Evolutionary conservation across 2,888 invertebrate species (phyloP).

Genomic region (Celastrina argiolus): DNA sequence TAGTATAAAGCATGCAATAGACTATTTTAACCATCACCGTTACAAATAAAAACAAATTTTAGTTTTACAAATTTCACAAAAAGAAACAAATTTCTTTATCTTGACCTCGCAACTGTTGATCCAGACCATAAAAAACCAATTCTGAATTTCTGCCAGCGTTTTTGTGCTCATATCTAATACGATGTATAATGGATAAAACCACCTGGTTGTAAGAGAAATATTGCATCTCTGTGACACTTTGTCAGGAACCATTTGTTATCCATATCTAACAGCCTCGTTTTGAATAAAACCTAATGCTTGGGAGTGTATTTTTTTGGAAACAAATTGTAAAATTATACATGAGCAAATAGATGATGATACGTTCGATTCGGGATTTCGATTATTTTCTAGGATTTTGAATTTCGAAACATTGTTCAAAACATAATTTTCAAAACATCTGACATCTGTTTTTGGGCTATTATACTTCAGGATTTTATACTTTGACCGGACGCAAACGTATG

Average conservation of each 20-base stretch:
- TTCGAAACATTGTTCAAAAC: constrained; percentile 29
- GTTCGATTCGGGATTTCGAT: constrained; percentile 25
- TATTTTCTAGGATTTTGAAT: constrained; percentile 12
- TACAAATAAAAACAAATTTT: not conserved
- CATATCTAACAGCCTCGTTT: constrained; percentile 45
- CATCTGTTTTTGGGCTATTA: constrained; percentile 37
- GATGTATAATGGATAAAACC: constrained; percentile 69
- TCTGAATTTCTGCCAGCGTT: constrained; percentile 38
- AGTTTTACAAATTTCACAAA: too few relatives aligned
- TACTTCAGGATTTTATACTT: constrained; percentile 45
- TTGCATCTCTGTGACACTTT: constrained; percentile 64
- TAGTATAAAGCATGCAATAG: too few relatives aligned
- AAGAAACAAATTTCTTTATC: constrained; percentile 3
- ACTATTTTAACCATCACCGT: not conserved
- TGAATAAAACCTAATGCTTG: constrained; percentile 63
- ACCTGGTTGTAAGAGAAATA: constrained; percentile 69
- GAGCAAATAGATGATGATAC: constrained; percentile 33
- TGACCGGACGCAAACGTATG: constrained; percentile 51
- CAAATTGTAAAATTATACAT: constrained; percentile 43
- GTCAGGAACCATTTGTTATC: constrained; percentile 65
- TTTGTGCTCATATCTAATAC: constrained; percentile 48
- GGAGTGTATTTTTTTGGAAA: constrained; percentile 38
- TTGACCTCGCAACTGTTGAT: constrained; percentile 20
- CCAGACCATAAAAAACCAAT: constrained; percentile 25
- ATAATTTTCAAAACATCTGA: constrained; percentile 20